These are phyloP conservation scores for Toxostoma redivivum DNA, from an alignment of 2,113 vertebrate species.

Conservation along the genomic window DNA sequence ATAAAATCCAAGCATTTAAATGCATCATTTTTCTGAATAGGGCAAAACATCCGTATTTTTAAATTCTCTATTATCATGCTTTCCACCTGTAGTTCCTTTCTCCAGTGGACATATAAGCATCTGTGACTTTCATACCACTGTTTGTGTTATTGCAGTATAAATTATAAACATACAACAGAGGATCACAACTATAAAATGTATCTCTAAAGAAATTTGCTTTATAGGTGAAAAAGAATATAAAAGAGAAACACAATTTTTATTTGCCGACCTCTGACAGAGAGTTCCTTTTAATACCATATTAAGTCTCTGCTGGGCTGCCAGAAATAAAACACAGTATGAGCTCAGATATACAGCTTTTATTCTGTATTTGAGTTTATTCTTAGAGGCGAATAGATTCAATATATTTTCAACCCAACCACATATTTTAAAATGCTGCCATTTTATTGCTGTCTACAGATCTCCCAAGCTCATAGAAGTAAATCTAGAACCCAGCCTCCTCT, in stretches of 20 bases:
- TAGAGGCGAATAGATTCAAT: not conserved
- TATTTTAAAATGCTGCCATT: not conserved
- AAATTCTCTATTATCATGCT: not conserved
- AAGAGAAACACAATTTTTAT: not conserved
- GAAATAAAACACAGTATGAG: conserved; percentile 30
- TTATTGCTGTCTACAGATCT: not conserved
- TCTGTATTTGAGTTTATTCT: conserved; percentile 34
- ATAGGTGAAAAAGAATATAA: not conserved
- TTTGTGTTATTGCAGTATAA: not conserved
- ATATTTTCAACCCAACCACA: not conserved
- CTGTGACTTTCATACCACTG: not conserved
- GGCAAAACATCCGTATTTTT: not conserved
- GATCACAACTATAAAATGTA: not conserved
- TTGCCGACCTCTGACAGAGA: conserved; percentile 20
- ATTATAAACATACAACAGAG: not conserved
- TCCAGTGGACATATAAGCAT: not conserved
- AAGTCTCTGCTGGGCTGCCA: not conserved
- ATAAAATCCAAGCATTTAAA: not conserved
- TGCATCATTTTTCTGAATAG: not conserved
- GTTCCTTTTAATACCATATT: conserved; percentile 9
- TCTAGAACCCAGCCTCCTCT: not conserved
- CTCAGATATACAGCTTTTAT: conserved; percentile 35
- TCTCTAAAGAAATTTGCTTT: not conserved
- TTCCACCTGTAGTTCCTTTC: not conserved
- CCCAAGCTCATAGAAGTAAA: not conserved